Evolutionary conservation across 2,888 invertebrate genomes (phyloP).

Genomic region (Lysandra bellargus): DNA sequence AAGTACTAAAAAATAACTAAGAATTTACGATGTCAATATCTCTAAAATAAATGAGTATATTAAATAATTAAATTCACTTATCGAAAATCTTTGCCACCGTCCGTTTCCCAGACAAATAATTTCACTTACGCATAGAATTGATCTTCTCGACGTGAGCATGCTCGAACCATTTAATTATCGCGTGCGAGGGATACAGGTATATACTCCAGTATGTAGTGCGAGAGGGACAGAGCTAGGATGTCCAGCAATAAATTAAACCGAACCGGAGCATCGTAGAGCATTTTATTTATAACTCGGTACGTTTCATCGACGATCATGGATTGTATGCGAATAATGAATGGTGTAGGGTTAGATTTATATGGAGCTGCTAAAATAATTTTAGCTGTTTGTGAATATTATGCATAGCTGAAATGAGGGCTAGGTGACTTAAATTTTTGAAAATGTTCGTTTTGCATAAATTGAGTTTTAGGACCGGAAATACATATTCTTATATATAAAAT

Average conservation of each 20-base stretch:
- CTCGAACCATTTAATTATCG: conserved; percentile 26
- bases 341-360: conserved; percentile 37
- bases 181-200: not conserved
- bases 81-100: conserved; percentile 5
- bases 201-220: not conserved
- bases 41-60: no score
- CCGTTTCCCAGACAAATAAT: conserved; percentile 5
- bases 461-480: no score
- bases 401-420: no score
- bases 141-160: conserved; percentile 9
- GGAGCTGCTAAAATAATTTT: conserved; percentile 42
- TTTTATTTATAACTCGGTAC: conserved; percentile 66
- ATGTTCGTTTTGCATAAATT: no score
- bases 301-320: conserved; percentile 62
- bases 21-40: no score
- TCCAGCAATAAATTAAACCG: conserved; percentile 28
- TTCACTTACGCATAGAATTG: conserved; percentile 14
- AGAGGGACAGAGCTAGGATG: conserved; percentile 8
- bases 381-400: no score
- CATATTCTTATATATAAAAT: no score
- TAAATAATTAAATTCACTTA: not conserved
- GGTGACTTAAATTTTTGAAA: no score
- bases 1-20: no score
- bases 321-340: conserved; percentile 55
- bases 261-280: conserved; percentile 41